These are phyloP conservation scores for Climacteris rufus DNA, from an alignment of 2,113 vertebrate genomes.

Conservation along the genomic window DNA sequence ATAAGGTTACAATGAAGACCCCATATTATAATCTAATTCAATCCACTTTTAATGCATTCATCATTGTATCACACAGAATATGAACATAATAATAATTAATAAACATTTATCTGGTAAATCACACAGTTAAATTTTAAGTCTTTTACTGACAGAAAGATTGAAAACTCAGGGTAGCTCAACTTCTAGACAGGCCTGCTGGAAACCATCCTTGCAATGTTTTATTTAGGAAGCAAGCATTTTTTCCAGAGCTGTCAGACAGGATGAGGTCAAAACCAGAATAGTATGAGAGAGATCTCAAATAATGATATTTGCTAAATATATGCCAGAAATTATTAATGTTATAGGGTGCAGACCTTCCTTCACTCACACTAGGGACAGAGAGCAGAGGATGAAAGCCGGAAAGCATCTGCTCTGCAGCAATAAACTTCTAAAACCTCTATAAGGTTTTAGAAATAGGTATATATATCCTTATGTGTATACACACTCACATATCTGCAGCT, in stretches of 20 bases:
- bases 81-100: not conserved
- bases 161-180: not conserved
- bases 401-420: not conserved
- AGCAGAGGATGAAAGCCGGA: not conserved
- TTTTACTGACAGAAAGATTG: not conserved
- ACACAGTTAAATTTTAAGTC: not conserved
- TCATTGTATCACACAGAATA: not conserved
- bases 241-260: not conserved
- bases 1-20: not conserved
- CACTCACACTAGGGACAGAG: not conserved
- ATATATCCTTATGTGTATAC: no score
- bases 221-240: not conserved
- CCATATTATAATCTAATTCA: not conserved
- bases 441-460: no score
- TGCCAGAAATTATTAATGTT: conserved; percentile 29
- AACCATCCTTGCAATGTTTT: not conserved
- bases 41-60: not conserved
- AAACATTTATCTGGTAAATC: not conserved
- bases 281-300: not conserved
- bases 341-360: not conserved
- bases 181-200: not conserved
- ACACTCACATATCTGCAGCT: no score
- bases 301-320: conserved; percentile 17
- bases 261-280: conserved; percentile 20
- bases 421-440: not conserved